Percentiles rank a stretch among this genome's conserved stretches.
Evolutionary conservation across 1,140 invertebrate species (phyloP).

Genomic region (Littorina saxatilis): DNA sequence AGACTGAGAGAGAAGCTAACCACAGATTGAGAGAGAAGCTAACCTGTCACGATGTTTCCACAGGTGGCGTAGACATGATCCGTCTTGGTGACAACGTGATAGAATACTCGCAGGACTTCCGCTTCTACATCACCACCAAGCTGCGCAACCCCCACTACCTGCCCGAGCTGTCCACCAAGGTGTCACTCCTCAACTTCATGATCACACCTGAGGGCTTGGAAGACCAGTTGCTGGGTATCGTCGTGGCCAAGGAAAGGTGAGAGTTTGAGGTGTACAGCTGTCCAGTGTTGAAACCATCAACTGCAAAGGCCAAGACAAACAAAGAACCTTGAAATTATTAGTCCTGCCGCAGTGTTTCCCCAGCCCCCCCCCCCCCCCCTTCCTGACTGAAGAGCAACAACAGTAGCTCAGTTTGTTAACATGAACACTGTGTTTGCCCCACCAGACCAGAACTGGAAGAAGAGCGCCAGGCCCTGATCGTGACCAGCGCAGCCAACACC

Average conservation of each 20-base stretch:
- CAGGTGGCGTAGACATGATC: conserved; percentile 76
- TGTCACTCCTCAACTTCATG: conserved; percentile 77
- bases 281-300: no score
- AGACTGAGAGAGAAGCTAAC: no score
- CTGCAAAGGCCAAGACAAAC: no score
- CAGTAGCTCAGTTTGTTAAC: no score
- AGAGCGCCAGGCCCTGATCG: conserved; percentile 75
- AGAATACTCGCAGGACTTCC: conserved; percentile 75
- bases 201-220: conserved; percentile 77
- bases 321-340: no score
- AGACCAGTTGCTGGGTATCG: conserved; percentile 76
- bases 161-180: conserved; percentile 76
- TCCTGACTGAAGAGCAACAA: conserved; percentile 77
- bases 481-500: conserved; percentile 74
- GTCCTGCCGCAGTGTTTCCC: neutral
- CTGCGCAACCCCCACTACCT: conserved; percentile 76
- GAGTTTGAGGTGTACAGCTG: no score
- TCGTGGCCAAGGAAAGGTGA: conserved; percentile 77
- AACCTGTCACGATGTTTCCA: conserved; percentile 69
- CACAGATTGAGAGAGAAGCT: no score
- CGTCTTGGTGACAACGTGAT: conserved; percentile 74
- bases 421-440: no score
- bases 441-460: conserved; percentile 75
- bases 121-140: conserved; percentile 76
- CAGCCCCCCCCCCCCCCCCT: conserved; percentile 70